Evolutionary conservation across 2,888 invertebrate species (phyloP).

Genomic region (Yponomeuta evonymella): DNA sequence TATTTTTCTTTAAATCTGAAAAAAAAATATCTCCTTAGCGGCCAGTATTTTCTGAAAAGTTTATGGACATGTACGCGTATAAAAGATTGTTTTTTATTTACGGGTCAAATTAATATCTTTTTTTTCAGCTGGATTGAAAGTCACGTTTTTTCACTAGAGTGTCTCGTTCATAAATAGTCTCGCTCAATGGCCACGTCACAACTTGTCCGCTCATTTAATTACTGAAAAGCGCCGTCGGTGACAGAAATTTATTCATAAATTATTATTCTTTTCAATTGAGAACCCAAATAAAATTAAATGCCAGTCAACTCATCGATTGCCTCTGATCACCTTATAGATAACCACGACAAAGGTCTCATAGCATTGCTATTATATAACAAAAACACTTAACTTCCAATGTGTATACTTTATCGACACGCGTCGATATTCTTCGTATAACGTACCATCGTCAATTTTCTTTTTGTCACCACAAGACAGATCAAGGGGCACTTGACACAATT

Average conservation of each 20-base stretch:
- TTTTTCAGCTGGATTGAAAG: background rate
- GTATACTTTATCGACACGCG: too few species aligned
- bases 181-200: slow-evolving; percentile 41
- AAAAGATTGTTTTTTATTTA: too few species aligned
- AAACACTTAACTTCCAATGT: too few species aligned
- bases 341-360: too few species aligned
- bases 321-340: too few species aligned
- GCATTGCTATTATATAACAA: too few species aligned
- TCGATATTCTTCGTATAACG: too few species aligned
- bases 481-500: background rate
- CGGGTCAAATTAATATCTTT: background rate
- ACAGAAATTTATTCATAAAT: slow-evolving; percentile 14
- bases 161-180: slow-evolving; percentile 40
- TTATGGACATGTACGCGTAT: too few species aligned
- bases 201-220: slow-evolving; percentile 46
- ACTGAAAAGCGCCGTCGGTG: slow-evolving; percentile 37
- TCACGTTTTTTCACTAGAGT: slow-evolving; percentile 24
- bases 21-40: too few species aligned
- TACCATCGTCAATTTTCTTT: background rate
- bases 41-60: too few species aligned
- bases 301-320: background rate
- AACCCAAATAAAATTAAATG: background rate
- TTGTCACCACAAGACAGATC: background rate
- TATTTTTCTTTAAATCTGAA: background rate
- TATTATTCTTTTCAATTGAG: background rate